Conservation (phyloP, 2,113 vertebrate species). For the Vulpes vulpes region DNA sequence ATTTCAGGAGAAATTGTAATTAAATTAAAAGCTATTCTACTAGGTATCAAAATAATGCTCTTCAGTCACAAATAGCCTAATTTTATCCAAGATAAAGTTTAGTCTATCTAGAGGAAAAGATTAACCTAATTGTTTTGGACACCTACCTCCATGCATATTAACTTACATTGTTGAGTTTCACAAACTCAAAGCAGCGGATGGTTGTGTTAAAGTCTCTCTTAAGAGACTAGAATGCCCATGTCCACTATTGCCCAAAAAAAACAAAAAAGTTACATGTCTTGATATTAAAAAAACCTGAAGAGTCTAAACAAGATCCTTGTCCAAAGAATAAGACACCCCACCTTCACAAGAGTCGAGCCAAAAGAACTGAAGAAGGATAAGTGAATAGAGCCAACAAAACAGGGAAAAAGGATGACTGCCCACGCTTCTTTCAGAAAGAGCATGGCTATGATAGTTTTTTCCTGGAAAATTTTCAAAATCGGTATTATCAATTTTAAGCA, state of each 20-base stretch:
- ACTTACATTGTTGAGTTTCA: neutral
- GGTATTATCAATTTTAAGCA: neutral
- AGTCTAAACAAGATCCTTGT: neutral
- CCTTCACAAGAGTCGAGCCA: neutral
- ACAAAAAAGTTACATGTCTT: neutral
- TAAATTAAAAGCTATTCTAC: neutral
- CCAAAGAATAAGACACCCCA: neutral
- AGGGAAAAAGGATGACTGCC: neutral
- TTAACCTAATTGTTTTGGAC: neutral
- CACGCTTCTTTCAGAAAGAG: neutral
- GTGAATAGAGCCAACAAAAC: neutral
- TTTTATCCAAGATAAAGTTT: neutral
- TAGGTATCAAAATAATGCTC: neutral
- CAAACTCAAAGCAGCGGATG: neutral
- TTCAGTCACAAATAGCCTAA: neutral
- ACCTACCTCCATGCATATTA: neutral
- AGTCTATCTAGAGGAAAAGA: neutral
- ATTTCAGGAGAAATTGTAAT: neutral
- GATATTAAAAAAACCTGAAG: neutral
- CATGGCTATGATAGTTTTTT: neutral
- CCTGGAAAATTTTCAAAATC: slow-evolving; percentile 18
- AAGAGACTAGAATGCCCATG: neutral
- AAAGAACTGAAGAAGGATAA: neutral
- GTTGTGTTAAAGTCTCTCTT: neutral
- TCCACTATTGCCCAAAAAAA: neutral